These are phyloP conservation scores for Paratrypauchen microcephalus DNA, from an alignment of 2,797 vertebrate species.

Conservation along the genomic window DNA sequence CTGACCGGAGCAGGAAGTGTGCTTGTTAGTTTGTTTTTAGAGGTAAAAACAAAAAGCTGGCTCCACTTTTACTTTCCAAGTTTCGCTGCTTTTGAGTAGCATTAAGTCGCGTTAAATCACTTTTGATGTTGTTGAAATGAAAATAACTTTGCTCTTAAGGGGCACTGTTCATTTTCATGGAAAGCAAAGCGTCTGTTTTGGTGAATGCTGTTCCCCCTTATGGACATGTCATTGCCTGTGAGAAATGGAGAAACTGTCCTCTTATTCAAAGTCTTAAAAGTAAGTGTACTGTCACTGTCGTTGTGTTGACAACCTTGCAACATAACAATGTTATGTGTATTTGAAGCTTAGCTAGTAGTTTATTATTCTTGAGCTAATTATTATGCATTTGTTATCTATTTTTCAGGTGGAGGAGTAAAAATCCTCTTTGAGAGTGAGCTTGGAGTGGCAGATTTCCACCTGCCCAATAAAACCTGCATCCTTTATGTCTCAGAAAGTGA, in stretches of 20 bases:
- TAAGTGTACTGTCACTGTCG: slow-evolving; percentile 20
- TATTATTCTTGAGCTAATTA: background rate
- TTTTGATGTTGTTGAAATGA: background rate
- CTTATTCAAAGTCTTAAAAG: slow-evolving; percentile 67
- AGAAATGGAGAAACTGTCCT: slow-evolving; percentile 69
- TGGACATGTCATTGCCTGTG: slow-evolving; percentile 65
- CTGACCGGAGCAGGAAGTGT: background rate
- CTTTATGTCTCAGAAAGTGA: slow-evolving; percentile 89
- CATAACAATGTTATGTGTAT: background rate
- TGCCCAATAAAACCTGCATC: slow-evolving; percentile 82
- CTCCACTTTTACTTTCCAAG: background rate
- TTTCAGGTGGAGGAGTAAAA: slow-evolving; percentile 77
- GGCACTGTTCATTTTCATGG: slow-evolving; percentile 37
- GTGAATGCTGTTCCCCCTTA: slow-evolving; percentile 59
- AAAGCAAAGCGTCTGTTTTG: slow-evolving; percentile 36
- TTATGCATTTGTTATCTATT: background rate
- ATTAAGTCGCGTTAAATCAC: background rate
- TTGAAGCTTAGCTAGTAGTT: background rate
- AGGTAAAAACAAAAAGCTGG: slow-evolving; percentile 4
- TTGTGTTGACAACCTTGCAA: background rate
- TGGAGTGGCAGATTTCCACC: slow-evolving; percentile 85
- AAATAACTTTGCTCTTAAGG: background rate
- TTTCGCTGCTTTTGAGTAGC: background rate
- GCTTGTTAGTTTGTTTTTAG: background rate
- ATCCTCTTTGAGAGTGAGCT: slow-evolving; percentile 83